Conservation (phyloP, 2,888 invertebrate species). For the Parapristionchus giblindavisi region DNA sequence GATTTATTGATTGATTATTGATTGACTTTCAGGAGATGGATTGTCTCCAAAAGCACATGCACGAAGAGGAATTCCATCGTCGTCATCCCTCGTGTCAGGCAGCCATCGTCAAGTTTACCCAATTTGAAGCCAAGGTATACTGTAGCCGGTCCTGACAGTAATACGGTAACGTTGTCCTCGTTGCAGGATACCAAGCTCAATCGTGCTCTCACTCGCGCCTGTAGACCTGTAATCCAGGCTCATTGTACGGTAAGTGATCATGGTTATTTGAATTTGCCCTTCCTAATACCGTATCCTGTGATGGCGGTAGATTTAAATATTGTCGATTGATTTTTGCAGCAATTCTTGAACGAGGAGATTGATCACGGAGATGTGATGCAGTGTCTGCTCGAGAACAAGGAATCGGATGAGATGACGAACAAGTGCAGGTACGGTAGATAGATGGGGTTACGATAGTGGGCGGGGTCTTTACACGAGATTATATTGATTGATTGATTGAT, state of each 20-base stretch:
- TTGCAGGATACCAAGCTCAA: conserved; percentile 84
- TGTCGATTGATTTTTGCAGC: conserved; percentile 32
- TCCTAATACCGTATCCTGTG: background rate
- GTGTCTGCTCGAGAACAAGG: conserved; percentile 90
- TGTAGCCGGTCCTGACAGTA: background rate
- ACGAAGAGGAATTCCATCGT: conserved; percentile 57
- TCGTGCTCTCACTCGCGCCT: conserved; percentile 84
- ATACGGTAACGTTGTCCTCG: background rate
- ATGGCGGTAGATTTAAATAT: background rate
- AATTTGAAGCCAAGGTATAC: conserved; percentile 80
- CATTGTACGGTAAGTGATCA: conserved; percentile 78
- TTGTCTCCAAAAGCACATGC: conserved; percentile 82
- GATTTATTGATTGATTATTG: no score
- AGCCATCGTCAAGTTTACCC: conserved; percentile 83
- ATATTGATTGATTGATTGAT: no score
- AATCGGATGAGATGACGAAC: conserved; percentile 79
- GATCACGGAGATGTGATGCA: conserved; percentile 88
- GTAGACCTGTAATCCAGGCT: conserved; percentile 81
- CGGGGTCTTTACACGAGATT: background rate
- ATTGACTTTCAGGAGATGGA: conserved; percentile 79
- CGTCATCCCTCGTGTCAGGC: conserved; percentile 70
- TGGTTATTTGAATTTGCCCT: background rate
- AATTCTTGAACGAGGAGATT: conserved; percentile 73
- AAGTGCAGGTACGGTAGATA: conserved; percentile 37
- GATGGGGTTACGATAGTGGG: background rate